Base-by-base conservation (phyloP, 2,113 vertebrate genomes). In the Gorilla gorilla region DNA sequence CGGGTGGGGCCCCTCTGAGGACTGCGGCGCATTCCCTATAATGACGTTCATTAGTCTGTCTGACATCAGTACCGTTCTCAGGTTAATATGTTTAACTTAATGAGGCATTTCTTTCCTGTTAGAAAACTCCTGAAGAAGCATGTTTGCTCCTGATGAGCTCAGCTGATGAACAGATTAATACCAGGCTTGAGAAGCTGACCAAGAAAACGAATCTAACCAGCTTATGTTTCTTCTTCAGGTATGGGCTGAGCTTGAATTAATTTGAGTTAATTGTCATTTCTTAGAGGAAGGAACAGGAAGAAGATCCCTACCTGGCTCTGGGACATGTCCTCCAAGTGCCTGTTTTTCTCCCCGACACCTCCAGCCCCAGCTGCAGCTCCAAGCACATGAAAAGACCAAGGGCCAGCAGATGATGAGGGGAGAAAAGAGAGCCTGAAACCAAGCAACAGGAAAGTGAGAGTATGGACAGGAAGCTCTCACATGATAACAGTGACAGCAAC, bases 21-120 rank as follows among this genome's bases (percentile, higher is more conserved):
- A 95, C 96, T 32, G 17, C 0, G 3, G 35, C 1, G 35, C 57
- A 1, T 89, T 97, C 84, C 94, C 95, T 66, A 18, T 94, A 96
- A 97, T 25, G 40, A 85, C 75, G 59, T 97, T 96, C 97, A 98
- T 98, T 97, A 97, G 89, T 97, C 97, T 97, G 35, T 64, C 97
- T 96, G 97, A 98, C 98, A 98, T 97, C 98, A 96, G 96, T 92
- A 94, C 97, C 88, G 92, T 87, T 98, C 97, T 96, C 92, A 78
- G 98, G 98, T 98, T 98, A 98, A 98, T 98, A 97, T 85, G 81
- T 98, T 97, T 98, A 93, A 98, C 93, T 97, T 98, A 98, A 98
- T 97, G 98, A 98, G 97, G 97, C 98, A 96, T 98, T 98, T 98
- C 94, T 98, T 98, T 98, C 97, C 97, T 73, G 90, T 96, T 97